Conservation (phyloP, 2,113 vertebrate species). For the Pithys albifrons region DNA sequence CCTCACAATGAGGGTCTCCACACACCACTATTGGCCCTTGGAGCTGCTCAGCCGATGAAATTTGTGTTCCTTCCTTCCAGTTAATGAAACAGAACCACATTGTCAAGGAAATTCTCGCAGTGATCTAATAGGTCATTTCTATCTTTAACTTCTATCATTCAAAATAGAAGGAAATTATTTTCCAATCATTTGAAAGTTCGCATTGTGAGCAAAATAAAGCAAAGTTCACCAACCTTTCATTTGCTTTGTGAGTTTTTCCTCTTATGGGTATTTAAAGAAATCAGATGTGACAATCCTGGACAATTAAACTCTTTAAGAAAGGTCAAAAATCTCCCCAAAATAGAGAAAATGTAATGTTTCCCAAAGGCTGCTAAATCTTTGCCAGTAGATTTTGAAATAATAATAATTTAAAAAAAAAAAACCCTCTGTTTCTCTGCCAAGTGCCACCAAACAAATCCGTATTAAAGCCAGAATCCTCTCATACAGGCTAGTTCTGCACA, state of each 20-base stretch:
- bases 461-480: conserved; percentile 24
- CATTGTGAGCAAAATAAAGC: conserved; percentile 54
- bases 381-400: conserved; percentile 60
- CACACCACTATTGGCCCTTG: not conserved
- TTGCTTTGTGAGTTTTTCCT: conserved; percentile 28
- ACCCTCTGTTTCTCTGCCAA: conserved; percentile 14
- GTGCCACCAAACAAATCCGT: conserved; percentile 1
- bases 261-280: conserved; percentile 47
- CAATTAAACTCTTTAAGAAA: conserved; percentile 35
- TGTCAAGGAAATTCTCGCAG: not conserved
- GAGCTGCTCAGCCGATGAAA: not conserved
- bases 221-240: conserved; percentile 47
- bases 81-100: not conserved
- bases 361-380: conserved; percentile 23
- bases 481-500: not conserved
- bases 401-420: not conserved
- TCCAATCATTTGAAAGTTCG: conserved; percentile 23
- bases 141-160: conserved; percentile 62
- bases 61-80: not conserved
- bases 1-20: not conserved
- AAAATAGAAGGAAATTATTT: conserved; percentile 51
- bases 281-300: conserved; percentile 44
- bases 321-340: conserved; percentile 44
- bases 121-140: conserved; percentile 72
- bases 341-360: conserved; percentile 13